Percentiles rank a stretch among this genome's conserved stretches.
These are phyloP conservation scores for Epinephelus cyanopodus DNA, from an alignment of 2,113 vertebrate species.

Conservation along the genomic window DNA sequence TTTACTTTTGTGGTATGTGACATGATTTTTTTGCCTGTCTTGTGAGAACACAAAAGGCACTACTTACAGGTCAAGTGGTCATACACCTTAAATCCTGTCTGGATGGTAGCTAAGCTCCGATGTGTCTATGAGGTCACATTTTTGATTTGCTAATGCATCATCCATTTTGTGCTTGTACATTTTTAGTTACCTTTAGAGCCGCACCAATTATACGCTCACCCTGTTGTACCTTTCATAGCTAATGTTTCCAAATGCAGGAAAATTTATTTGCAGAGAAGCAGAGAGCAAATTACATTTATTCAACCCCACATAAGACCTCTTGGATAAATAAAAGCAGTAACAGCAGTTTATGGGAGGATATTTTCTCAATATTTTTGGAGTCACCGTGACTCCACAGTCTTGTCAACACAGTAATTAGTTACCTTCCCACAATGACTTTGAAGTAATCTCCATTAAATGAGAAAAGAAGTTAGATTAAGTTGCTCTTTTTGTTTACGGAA, in stretches of 20 bases:
- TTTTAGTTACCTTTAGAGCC: background rate
- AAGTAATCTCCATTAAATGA: no score
- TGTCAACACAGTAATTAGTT: background rate
- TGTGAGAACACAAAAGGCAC: no score
- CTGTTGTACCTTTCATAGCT: background rate
- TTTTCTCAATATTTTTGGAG: background rate
- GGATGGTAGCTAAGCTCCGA: no score
- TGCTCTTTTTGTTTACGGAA: background rate
- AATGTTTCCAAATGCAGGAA: background rate
- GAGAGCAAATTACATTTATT: background rate
- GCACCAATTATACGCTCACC: no score
- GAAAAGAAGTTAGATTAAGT: no score
- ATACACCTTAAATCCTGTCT: no score
- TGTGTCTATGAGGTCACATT: background rate
- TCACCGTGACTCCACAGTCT: background rate
- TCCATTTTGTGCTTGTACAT: background rate
- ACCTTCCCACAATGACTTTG: background rate
- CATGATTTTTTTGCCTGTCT: no score
- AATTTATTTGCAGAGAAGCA: background rate
- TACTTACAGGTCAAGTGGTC: no score
- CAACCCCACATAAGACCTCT: background rate
- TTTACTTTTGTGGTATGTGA: no score
- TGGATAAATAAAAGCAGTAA: no score
- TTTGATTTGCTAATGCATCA: background rate
- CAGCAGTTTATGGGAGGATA: no score